These are phyloP conservation scores for Sialia sialis DNA, from an alignment of 2,113 vertebrate species.

Conservation along the genomic window DNA sequence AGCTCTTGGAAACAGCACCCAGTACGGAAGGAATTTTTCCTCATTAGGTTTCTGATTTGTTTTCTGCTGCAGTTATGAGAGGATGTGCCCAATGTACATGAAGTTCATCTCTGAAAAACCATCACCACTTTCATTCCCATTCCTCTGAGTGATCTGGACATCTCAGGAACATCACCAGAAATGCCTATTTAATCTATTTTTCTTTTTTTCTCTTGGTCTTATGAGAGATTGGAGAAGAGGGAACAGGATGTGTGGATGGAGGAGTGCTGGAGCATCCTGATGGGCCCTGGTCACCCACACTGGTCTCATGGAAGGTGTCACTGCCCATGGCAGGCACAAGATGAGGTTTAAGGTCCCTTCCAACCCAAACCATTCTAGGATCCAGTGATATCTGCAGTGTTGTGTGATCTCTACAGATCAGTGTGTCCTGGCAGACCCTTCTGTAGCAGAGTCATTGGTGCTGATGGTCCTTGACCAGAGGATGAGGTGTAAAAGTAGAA, in stretches of 20 bases:
- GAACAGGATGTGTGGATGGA: neutral
- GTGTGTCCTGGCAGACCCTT: neutral
- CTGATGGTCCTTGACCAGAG: neutral
- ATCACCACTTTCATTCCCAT: neutral
- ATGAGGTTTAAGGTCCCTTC: neutral
- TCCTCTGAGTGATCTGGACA: neutral
- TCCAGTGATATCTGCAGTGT: neutral
- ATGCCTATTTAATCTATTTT: fast-evolving
- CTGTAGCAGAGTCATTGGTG: neutral
- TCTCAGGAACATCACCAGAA: neutral
- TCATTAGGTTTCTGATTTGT: neutral
- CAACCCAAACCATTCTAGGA: neutral
- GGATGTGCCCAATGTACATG: neutral
- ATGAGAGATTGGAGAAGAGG: neutral
- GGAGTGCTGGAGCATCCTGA: neutral
- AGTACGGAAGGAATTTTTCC: neutral
- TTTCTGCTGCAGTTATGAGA: neutral
- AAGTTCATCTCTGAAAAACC: neutral
- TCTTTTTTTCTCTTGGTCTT: neutral
- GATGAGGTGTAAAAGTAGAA: neutral
- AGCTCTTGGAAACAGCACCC: neutral
- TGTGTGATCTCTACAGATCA: neutral
- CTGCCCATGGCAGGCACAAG: neutral
- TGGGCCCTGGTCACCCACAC: neutral
- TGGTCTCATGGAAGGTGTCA: neutral